These are phyloP conservation scores for Anas platyrhynchos DNA, from an alignment of 2,113 vertebrate genomes.

Conservation along the genomic window DNA sequence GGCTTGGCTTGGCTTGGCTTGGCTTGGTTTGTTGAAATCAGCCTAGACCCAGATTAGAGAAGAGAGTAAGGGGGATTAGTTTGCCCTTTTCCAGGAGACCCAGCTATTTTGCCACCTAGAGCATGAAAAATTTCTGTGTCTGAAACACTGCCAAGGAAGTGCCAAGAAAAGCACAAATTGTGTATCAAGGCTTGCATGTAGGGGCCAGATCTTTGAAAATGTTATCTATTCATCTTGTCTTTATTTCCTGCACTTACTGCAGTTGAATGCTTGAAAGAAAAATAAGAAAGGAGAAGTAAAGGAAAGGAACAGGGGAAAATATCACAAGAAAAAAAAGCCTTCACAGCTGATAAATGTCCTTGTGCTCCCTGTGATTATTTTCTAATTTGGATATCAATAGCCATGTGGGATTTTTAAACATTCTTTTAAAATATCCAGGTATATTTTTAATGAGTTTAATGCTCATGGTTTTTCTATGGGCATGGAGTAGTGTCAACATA, in stretches of 20 bases:
- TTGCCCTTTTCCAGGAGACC: neutral
- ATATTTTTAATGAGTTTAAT: neutral
- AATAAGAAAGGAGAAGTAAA: neutral
- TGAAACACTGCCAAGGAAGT: neutral
- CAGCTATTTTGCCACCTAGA: neutral
- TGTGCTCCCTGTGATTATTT: neutral
- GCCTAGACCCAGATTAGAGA: neutral
- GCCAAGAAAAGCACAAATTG: neutral
- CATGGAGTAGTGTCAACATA: neutral
- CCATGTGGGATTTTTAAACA: neutral
- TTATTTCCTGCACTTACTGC: neutral
- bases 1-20: no score
- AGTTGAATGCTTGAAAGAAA: neutral
- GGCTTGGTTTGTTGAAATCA: neutral
- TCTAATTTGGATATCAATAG: neutral
- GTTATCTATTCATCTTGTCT: neutral
- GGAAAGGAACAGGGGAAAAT: neutral
- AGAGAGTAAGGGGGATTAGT: neutral
- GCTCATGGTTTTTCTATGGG: accelerated
- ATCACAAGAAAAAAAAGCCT: neutral
- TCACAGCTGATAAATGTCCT: neutral
- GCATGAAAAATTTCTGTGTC: neutral
- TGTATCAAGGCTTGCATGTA: neutral
- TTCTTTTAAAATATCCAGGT: neutral
- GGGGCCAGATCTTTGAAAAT: neutral